phyloP scores from a whole-genome alignment of 2,888 invertebrate genomes.

The Temnothorax unifasciatus region DNA sequence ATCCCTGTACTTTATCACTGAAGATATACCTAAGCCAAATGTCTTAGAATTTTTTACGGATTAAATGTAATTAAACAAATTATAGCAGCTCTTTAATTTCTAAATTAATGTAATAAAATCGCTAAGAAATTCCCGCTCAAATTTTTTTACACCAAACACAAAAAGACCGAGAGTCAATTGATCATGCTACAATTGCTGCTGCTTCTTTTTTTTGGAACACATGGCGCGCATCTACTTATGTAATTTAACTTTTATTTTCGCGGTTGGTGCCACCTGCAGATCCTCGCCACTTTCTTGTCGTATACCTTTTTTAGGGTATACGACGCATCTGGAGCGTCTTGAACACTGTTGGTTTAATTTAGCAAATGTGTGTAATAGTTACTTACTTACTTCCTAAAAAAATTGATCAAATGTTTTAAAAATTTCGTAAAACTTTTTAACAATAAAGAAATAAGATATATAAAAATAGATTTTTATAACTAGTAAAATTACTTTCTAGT shows the following conservation, averaged over 20 bases:
- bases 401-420: neutral
- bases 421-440: neutral
- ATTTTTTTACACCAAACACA: neutral
- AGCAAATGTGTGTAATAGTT: slow-evolving; percentile 19
- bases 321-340: neutral
- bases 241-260: slow-evolving; percentile 36
- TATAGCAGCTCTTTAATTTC: neutral
- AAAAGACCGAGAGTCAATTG: neutral
- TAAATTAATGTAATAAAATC: neutral
- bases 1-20: neutral
- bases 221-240: neutral
- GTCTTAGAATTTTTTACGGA: neutral
- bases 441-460: neutral
- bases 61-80: neutral
- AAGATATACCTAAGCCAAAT: neutral
- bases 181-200: neutral
- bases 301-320: slow-evolving; percentile 15
- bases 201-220: neutral
- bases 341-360: neutral
- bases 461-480: neutral
- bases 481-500: too few relatives aligned
- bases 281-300: neutral
- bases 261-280: neutral
- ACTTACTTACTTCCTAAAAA: neutral
- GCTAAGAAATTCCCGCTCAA: neutral